Evolutionary conservation across 1,140 invertebrate genomes (phyloP).

Genomic region (Mercenaria mercenaria): DNA sequence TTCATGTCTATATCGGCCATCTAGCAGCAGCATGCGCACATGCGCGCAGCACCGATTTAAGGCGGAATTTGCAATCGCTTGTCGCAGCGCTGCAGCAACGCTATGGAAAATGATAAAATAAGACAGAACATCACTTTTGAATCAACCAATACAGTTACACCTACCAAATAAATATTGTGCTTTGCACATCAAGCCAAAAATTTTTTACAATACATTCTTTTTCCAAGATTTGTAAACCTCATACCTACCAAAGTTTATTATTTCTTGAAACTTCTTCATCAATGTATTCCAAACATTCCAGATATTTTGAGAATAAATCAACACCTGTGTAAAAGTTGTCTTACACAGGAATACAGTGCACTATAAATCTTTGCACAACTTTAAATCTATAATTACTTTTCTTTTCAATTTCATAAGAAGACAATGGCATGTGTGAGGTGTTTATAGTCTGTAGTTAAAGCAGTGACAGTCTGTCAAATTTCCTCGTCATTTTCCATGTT

Average conservation of each 20-base stretch:
- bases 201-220: too few relatives aligned
- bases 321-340: background rate
- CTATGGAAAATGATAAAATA: background rate
- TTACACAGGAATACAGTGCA: background rate
- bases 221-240: background rate
- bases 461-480: slow-evolving; percentile 9
- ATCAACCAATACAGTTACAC: background rate
- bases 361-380: too few relatives aligned
- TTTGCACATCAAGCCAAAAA: background rate
- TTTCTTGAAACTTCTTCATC: background rate
- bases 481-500: background rate
- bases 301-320: too few relatives aligned
- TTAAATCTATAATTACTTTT: background rate
- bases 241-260: slow-evolving; percentile 27
- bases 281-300: too few relatives aligned
- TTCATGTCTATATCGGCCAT: background rate
- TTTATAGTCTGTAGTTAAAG: background rate
- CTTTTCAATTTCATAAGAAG: background rate
- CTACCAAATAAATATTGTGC: background rate
- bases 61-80: background rate
- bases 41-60: background rate
- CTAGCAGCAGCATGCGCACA: background rate
- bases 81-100: background rate
- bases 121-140: background rate
- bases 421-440: slow-evolving; percentile 38